phyloP scores from a whole-genome alignment of 2,113 vertebrate genomes.

The Cervus canadensis region DNA sequence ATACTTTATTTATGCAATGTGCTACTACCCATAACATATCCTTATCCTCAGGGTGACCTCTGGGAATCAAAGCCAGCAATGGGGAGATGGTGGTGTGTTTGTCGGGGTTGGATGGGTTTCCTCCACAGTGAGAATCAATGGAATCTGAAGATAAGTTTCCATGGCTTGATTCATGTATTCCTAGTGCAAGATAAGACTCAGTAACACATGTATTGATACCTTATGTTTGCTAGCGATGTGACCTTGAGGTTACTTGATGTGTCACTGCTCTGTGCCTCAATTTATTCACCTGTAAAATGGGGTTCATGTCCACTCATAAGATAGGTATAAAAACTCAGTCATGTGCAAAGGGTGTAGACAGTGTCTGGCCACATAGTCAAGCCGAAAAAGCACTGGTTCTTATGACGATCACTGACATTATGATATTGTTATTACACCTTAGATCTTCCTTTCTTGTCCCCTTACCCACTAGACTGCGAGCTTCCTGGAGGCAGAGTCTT shows the following conservation, averaged over 20 bases:
- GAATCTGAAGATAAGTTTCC: neutral
- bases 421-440: accelerated
- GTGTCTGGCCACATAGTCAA: accelerated
- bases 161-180: neutral
- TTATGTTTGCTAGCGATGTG: neutral
- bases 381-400: neutral
- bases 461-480: accelerated
- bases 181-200: neutral
- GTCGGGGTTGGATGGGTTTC: neutral
- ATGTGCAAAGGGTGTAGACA: accelerated
- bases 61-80: neutral
- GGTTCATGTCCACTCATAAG: neutral
- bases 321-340: neutral
- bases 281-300: neutral
- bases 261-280: neutral
- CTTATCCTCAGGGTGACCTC: neutral
- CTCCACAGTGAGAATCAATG: accelerated
- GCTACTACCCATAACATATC: accelerated
- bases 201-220: neutral
- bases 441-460: no score
- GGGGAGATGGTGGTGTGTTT: neutral
- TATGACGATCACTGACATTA: accelerated
- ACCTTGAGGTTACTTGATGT: neutral
- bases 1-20: accelerated
- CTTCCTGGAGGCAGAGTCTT: no score